These are phyloP conservation scores for Bambusicola thoracicus DNA, from an alignment of 2,113 vertebrate species.

Conservation along the genomic window DNA sequence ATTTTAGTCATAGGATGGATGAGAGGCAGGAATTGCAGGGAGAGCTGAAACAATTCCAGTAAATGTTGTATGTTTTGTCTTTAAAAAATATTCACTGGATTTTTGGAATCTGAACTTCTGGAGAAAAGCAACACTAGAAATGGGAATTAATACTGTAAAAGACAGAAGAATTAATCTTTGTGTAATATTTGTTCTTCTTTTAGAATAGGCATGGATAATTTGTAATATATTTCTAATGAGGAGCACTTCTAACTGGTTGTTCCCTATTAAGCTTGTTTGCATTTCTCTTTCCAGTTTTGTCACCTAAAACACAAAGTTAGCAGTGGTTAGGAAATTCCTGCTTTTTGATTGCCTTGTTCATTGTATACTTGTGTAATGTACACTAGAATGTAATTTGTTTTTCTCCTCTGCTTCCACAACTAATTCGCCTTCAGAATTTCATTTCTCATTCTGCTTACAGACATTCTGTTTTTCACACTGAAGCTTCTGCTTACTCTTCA, in stretches of 20 bases:
- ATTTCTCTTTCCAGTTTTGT: not conserved
- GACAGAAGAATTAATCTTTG: not conserved
- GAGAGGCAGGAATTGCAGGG: not conserved
- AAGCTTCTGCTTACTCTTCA: not conserved
- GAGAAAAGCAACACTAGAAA: not conserved
- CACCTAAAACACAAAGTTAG: not conserved
- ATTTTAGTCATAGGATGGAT: not conserved
- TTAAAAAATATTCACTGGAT: not conserved
- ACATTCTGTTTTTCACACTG: not conserved
- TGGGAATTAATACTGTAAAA: not conserved
- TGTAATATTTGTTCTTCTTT: not conserved
- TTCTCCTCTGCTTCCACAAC: not conserved
- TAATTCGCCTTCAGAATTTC: not conserved
- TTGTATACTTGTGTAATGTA: not conserved
- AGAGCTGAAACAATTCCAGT: not conserved
- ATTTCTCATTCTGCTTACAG: not conserved
- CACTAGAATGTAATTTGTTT: not conserved
- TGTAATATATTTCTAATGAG: not conserved
- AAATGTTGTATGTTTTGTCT: not conserved
- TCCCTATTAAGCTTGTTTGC: not conserved
- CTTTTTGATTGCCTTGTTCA: not conserved
- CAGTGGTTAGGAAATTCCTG: not conserved
- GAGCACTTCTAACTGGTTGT: not conserved
- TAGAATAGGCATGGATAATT: not conserved
- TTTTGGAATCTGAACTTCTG: not conserved